Base-by-base conservation (phyloP, 2,888 invertebrate species). In the Linhomoeus sp. region DNA sequence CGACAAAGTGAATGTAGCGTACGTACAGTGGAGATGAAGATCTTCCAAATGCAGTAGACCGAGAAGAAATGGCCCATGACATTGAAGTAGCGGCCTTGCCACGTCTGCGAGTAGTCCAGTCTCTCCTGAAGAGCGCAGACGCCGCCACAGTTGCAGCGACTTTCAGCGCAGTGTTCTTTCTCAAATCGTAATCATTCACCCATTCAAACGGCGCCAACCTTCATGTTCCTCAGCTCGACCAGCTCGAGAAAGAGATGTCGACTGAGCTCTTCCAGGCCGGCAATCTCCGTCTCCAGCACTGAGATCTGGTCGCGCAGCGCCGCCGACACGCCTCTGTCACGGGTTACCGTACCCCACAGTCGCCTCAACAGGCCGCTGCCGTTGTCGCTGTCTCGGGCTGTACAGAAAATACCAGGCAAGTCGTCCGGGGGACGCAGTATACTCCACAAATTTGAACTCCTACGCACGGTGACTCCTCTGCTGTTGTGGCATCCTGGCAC, bases 41-140 rank as follows among this genome's bases (percentile, higher is more conserved):
- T 97, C 73, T 99, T 99, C 86, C 92, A 94, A 50, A 86, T 73
- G 66, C 97, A 99, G 63, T 99, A 99, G 1, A 88, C 70, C 2
- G 92, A 94, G 71, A 99, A 99, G 68, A 97, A 92, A 63, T 97
- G 88, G 0, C 97, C 97, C 2, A 97, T 71, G 55, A 86, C 82
- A 71, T 99, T 97, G 68, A 97, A 99, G 68, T 94, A 99, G 70
- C 81, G 84, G 56, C 97, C 97, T 66, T 88, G 84, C 73, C 88
- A 81, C 0, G 94, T 94, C 56, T 78, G 81, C 0, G 90, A 84
- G 84, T 92, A 94, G 57, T 83, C 80, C 39, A 86, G 78, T 52
- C 85, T 76, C 65, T 90, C 88, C 60, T 88, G 73, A 41, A 62
- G 58, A 49, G 14, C 22, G 20, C 24, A 41, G 15, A 12, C 29